A percentile compares a stretch with the other conserved stretches of the same genome.
Evolutionary conservation across 2,888 invertebrate species (phyloP).

Genomic region (Rambutsinella grinnellia): DNA sequence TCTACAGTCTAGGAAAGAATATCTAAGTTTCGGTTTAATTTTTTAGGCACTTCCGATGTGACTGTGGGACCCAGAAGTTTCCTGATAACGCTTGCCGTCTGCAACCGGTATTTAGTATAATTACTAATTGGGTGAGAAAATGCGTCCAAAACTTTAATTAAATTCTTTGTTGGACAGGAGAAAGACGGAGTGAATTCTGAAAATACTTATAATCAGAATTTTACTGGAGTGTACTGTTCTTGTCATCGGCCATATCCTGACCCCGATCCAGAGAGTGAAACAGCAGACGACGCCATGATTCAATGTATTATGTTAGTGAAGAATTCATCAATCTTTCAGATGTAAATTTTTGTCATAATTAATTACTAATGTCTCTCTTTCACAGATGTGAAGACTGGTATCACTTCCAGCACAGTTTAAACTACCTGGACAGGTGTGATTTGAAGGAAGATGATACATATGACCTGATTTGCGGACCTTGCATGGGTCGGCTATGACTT

Average conservation of each 20-base stretch:
- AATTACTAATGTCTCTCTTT: not conserved
- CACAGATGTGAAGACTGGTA: constrained; percentile 98
- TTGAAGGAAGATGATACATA: constrained; percentile 74
- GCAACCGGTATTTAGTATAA: constrained; percentile 71
- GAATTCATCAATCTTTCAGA: no score
- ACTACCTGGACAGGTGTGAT: constrained; percentile 30
- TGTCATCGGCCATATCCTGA: constrained; percentile 96
- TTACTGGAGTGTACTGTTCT: constrained; percentile 89
- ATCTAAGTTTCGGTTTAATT: not conserved
- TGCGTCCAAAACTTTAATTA: not conserved
- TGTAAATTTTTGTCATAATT: not conserved
- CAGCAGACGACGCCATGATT: constrained; percentile 90
- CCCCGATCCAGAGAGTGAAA: constrained; percentile 74
- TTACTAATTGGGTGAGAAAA: not conserved
- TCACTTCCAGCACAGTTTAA: constrained; percentile 72
- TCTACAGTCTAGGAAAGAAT: not conserved
- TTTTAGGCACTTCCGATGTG: constrained; percentile 89
- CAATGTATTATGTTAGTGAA: constrained; percentile 81
- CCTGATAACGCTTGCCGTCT: constrained; percentile 74
- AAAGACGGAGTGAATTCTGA: constrained; percentile 77
- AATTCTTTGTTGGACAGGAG: constrained; percentile 68
- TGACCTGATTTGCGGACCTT: constrained; percentile 87
- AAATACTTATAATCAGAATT: constrained; percentile 94
- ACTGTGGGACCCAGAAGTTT: constrained; percentile 90
- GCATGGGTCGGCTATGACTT: constrained; percentile 84